These are phyloP conservation scores for Nephrotoma appendiculata DNA, from an alignment of 2,888 invertebrate genomes.

Conservation along the genomic window DNA sequence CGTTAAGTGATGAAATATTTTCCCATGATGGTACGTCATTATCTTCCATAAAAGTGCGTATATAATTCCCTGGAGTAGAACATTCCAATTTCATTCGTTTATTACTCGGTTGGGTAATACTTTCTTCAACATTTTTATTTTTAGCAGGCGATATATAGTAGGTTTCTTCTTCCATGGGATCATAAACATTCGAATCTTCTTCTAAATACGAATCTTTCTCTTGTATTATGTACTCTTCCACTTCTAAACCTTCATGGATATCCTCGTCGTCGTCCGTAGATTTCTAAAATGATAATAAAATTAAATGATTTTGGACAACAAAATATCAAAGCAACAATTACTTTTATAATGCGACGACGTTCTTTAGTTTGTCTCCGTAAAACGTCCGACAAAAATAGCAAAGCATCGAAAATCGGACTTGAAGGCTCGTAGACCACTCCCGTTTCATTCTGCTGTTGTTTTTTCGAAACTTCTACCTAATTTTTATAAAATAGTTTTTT, in stretches of 20 bases:
- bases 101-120: neutral
- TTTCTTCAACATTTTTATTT: neutral
- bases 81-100: neutral
- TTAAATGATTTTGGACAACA: neutral
- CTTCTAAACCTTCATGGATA: neutral
- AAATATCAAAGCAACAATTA: neutral
- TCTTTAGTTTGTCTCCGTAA: neutral
- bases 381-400: neutral
- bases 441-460: neutral
- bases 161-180: neutral
- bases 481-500: neutral
- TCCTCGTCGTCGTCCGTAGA: neutral
- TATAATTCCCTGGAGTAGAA: neutral
- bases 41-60: neutral
- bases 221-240: neutral
- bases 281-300: neutral
- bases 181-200: neutral
- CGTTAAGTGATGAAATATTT: neutral
- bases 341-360: neutral
- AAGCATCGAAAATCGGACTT: neutral
- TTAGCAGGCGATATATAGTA: neutral
- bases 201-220: neutral
- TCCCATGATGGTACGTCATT: neutral
- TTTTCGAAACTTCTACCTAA: neutral
- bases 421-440: neutral